phyloP scores from a whole-genome alignment of 2,113 vertebrate genomes.

The Burhinus oedicnemus region DNA sequence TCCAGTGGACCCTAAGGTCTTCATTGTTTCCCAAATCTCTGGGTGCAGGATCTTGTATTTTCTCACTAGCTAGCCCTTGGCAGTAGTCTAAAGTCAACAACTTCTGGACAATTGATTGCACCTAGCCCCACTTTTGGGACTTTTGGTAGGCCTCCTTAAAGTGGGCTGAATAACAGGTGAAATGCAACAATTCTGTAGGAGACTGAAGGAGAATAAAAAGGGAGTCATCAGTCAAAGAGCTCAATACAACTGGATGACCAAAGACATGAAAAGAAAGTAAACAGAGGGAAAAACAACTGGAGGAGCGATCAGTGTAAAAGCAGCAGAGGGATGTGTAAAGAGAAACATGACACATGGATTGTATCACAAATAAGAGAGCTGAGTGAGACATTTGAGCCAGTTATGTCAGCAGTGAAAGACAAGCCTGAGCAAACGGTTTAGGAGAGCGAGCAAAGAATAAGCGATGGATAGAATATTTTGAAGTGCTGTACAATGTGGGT shows the following conservation, averaged over 20 bases:
- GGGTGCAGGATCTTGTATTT: neutral
- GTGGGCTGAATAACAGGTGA: neutral
- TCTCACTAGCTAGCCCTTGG: neutral
- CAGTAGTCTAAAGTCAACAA: neutral
- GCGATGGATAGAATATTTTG: neutral
- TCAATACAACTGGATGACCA: neutral
- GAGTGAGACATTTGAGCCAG: neutral
- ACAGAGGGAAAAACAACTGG: neutral
- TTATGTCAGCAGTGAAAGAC: neutral
- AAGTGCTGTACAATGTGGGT: neutral
- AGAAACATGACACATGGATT: neutral
- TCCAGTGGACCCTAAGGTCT: neutral
- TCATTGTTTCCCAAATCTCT: neutral
- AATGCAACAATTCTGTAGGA: neutral
- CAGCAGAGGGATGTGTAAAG: neutral
- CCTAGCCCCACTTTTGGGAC: neutral
- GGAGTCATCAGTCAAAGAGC: neutral
- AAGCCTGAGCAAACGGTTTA: neutral
- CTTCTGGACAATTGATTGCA: neutral
- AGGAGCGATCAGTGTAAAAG: neutral
- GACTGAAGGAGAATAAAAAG: neutral
- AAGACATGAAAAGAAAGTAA: neutral
- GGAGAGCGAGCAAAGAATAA: neutral
- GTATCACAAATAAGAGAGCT: neutral
- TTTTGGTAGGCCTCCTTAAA: neutral